A percentile compares a stretch with the other conserved stretches of the same genome.
Evolutionary conservation across 2,113 vertebrate species (phyloP).

Genomic region (Phainopepla nitens): DNA sequence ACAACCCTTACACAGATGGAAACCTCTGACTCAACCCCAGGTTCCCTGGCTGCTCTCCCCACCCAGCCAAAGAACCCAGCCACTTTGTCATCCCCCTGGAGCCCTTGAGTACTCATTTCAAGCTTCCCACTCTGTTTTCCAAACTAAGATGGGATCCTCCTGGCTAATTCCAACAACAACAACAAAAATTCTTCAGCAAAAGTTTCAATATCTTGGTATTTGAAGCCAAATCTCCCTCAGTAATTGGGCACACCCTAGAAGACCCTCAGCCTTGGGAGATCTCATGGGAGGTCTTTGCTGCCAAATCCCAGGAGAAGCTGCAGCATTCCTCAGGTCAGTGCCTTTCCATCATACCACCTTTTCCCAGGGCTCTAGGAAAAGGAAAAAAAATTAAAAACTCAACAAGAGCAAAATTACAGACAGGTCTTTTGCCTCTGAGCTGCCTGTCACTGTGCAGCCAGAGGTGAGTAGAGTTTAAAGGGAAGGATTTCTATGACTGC

Average conservation of each 20-base stretch:
- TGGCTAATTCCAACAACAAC: not conserved
- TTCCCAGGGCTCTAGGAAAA: not conserved
- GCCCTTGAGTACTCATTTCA: not conserved
- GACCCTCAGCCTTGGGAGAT: not conserved
- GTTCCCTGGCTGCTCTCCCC: conserved; percentile 34
- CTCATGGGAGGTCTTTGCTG: not conserved
- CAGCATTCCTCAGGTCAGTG: not conserved
- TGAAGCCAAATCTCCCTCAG: not conserved
- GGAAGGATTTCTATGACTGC: not conserved
- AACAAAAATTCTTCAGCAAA: not conserved
- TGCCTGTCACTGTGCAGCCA: not conserved
- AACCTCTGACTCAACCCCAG: conserved; percentile 54
- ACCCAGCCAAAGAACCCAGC: conserved; percentile 18
- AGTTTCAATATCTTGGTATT: not conserved
- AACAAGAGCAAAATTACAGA: not conserved
- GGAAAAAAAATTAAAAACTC: not conserved
- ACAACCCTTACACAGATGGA: conserved; percentile 63
- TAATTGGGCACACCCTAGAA: accelerated
- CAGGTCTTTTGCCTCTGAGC: not conserved
- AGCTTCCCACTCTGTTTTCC: conserved; percentile 39
- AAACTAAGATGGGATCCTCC: not conserved
- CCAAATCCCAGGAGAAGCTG: not conserved
- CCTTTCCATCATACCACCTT: not conserved
- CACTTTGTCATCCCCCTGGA: conserved; percentile 47
- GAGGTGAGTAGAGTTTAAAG: not conserved